These are phyloP conservation scores for Darwinula stevensoni DNA, from an alignment of 2,888 invertebrate genomes.

Conservation along the genomic window DNA sequence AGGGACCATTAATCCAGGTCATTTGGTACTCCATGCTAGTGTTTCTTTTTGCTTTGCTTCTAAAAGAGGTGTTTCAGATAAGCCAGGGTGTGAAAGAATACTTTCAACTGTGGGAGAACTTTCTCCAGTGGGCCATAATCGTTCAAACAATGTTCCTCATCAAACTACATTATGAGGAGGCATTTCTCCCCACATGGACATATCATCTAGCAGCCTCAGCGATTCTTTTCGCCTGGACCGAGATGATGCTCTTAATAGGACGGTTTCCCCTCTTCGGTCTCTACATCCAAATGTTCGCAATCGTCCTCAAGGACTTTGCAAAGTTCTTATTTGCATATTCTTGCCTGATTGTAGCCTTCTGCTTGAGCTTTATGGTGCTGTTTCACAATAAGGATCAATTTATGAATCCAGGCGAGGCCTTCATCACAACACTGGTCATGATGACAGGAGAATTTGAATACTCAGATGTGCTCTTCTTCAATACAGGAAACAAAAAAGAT, in stretches of 20 bases:
- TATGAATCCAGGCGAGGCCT: constrained; percentile 7
- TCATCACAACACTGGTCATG: constrained; percentile 55
- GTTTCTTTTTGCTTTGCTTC: constrained; percentile 10
- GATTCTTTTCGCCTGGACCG: constrained; percentile 48
- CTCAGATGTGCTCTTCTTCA: background rate
- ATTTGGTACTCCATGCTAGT: constrained; percentile 7
- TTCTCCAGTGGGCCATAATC: constrained; percentile 48
- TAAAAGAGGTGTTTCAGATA: constrained; percentile 51
- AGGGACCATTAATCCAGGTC: background rate
- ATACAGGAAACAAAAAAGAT: too few species aligned
- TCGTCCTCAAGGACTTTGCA: constrained; percentile 46
- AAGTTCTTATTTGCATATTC: constrained; percentile 51
- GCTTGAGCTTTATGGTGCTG: constrained; percentile 46
- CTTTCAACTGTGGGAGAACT: constrained; percentile 50
- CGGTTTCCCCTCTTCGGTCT: constrained; percentile 56
- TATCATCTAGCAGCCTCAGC: constrained; percentile 53
- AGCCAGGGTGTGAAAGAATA: constrained; percentile 39
- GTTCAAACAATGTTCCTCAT: constrained; percentile 12
- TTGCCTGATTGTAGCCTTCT: constrained; percentile 46
- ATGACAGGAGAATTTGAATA: constrained; percentile 64
- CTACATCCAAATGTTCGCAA: constrained; percentile 64
- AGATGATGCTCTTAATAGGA: constrained; percentile 56
- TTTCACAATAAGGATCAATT: constrained; percentile 22
- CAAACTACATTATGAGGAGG: background rate
- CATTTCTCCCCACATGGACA: constrained; percentile 23